A percentile compares a stretch with the other conserved stretches of the same genome.
phyloP scores from a whole-genome alignment of 2,113 vertebrate species.

The Notarius quadriscutis region DNA sequence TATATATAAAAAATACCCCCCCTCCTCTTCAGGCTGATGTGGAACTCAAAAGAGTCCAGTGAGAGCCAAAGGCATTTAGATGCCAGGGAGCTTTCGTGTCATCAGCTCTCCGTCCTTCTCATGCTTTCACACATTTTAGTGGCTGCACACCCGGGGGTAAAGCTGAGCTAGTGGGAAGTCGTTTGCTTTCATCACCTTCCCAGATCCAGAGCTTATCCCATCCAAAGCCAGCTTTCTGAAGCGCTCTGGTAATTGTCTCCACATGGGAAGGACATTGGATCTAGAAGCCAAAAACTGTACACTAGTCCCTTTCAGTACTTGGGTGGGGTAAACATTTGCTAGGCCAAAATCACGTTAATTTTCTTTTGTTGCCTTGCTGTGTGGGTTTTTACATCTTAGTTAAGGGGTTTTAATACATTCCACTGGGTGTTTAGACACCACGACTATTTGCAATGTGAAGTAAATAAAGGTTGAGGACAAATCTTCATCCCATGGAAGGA shows the following conservation, averaged over 20 bases:
- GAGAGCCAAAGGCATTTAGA: constrained; percentile 43
- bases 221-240: constrained; percentile 56
- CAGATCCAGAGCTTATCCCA: constrained; percentile 59
- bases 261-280: constrained; percentile 48
- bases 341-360: constrained; percentile 52
- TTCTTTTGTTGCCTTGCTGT: constrained; percentile 44
- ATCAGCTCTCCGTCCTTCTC: constrained; percentile 24
- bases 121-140: constrained; percentile 44
- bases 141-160: constrained; percentile 41
- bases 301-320: constrained; percentile 49
- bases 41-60: constrained; percentile 39
- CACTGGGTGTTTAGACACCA: too few species aligned
- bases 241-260: constrained; percentile 59
- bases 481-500: neutral
- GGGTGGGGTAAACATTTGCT: constrained; percentile 54
- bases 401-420: neutral
- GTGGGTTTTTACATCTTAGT: neutral
- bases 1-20: neutral
- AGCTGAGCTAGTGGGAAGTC: constrained; percentile 47
- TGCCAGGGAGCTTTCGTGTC: constrained; percentile 49
- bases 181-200: constrained; percentile 59
- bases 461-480: neutral
- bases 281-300: constrained; percentile 56
- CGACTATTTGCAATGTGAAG: neutral
- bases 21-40: constrained; percentile 41